phyloP scores from a whole-genome alignment of 2,113 vertebrate species.

The Condylura cristata region DNA sequence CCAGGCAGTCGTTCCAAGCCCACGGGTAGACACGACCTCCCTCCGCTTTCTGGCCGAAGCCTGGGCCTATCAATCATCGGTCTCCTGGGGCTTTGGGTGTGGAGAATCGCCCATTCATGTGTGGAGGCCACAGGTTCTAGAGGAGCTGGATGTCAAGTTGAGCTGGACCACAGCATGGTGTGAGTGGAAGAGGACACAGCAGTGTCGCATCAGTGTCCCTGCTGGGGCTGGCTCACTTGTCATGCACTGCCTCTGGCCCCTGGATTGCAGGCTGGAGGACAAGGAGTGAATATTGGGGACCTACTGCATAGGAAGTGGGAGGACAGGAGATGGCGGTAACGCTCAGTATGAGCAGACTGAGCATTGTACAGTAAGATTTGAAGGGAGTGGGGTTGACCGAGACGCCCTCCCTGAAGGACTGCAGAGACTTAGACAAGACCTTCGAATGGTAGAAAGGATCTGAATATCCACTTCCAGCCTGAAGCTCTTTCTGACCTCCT shows the following conservation, averaged over 20 bases:
- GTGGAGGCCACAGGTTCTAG: neutral
- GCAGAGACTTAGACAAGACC: neutral
- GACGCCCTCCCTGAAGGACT: neutral
- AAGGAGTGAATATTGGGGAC: accelerated
- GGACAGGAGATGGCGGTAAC: neutral
- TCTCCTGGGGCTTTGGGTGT: accelerated
- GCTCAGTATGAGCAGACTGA: neutral
- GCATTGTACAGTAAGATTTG: neutral
- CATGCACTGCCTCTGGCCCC: neutral
- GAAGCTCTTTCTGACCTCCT: neutral
- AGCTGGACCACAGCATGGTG: neutral
- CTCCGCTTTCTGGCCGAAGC: neutral
- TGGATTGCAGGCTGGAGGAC: neutral
- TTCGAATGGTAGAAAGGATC: neutral
- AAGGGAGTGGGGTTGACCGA: neutral
- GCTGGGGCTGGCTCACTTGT: neutral
- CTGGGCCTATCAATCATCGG: neutral
- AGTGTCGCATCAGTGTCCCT: neutral
- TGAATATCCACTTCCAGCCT: neutral
- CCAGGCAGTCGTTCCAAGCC: neutral
- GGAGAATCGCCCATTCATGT: neutral
- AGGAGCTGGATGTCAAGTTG: neutral
- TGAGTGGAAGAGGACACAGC: neutral
- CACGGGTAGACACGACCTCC: neutral
- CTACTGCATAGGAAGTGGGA: neutral